Base-by-base conservation (phyloP, 2,797 vertebrate genomes). In the Liparis tanakae region DNA sequence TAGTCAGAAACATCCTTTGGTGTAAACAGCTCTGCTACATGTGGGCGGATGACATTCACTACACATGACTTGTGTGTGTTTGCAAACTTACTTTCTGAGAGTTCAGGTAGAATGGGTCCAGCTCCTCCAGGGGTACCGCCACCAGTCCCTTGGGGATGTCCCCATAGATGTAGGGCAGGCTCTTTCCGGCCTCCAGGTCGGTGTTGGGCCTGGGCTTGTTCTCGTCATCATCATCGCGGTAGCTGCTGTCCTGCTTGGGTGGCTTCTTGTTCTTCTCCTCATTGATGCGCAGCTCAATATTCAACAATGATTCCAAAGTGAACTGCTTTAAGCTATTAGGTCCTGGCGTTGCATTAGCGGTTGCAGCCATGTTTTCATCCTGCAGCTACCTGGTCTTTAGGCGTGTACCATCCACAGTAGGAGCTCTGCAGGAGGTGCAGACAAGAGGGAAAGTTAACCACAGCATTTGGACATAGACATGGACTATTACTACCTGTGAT, bases 301-400 rank as follows among this genome's bases (percentile, higher is more conserved):
- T 94, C 83, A 87, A 96, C 97, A 99, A 94, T 44, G 98, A 97
- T 94, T 99, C 98, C 70, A 91, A 87, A 80, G 95, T 98, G 94
- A 99, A 99, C 88, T 94, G 94, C 89, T 94, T 98, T 93, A 98
- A 98, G 94, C 98, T 99, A 90, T 97, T 90, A 94, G 98, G 98
- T 96, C 98, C 98, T 90, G 98, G 98, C 91, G 98, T 96, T 99
- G 97, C 96, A 62, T 98, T 86, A 96, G 98, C 95, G 95, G 95
- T 96, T 67, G 96, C 96, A 96, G 98, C 98, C 98, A 99, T 99
- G 96, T 99, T 99, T 97, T 99, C 98, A 99, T 99, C 97, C 97
- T 99, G 98, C 97, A 98, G 96, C 96, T 95, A 95, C 95, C 89
- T 91, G 88, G 90, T 89, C 94, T 93, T 95, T 95, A 94, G 92